Conservation (phyloP, 2,113 vertebrate genomes). For the Brachypteracias leptosomus region DNA sequence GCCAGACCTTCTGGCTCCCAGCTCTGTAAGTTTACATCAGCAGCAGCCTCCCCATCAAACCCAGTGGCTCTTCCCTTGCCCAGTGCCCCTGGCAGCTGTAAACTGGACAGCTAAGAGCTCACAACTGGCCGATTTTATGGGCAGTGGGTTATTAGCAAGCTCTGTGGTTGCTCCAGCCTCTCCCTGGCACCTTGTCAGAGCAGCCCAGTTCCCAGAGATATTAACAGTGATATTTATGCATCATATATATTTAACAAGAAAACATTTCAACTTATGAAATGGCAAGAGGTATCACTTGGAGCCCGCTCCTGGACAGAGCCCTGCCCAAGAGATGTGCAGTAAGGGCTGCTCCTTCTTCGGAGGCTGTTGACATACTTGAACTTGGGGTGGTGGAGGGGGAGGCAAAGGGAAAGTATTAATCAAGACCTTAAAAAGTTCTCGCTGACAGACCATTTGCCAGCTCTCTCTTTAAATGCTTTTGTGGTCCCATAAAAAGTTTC, state of each 20-base stretch:
- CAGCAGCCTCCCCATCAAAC: background rate
- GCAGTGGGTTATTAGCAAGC: background rate
- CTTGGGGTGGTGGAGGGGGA: background rate
- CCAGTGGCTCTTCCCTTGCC: background rate
- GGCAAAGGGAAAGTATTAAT: slow-evolving; percentile 40
- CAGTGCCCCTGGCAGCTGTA: background rate
- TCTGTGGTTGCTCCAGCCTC: slow-evolving; percentile 25
- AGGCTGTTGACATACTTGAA: slow-evolving; percentile 30
- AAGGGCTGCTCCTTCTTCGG: background rate
- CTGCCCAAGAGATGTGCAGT: background rate
- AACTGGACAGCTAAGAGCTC: background rate
- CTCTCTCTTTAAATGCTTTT: slow-evolving; percentile 50
- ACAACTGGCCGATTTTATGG: background rate
- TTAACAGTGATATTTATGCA: slow-evolving; percentile 1
- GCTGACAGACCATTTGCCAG: slow-evolving; percentile 50
- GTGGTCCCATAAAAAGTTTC: slow-evolving; percentile 67
- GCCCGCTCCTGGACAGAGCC: background rate
- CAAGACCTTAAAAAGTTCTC: slow-evolving; percentile 44
- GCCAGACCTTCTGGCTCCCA: slow-evolving; percentile 33
- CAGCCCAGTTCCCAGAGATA: slow-evolving; percentile 15
- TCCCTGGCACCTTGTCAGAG: slow-evolving; percentile 47
- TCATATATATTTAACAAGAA: slow-evolving; percentile 33
- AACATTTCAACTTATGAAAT: slow-evolving; percentile 21
- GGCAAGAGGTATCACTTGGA: slow-evolving; percentile 29
- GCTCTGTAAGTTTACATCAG: background rate